A percentile compares a stretch with the other conserved stretches of the same genome.
These are phyloP conservation scores for Rhinoderma darwinii DNA, from an alignment of 2,113 vertebrate genomes.

Conservation along the genomic window DNA sequence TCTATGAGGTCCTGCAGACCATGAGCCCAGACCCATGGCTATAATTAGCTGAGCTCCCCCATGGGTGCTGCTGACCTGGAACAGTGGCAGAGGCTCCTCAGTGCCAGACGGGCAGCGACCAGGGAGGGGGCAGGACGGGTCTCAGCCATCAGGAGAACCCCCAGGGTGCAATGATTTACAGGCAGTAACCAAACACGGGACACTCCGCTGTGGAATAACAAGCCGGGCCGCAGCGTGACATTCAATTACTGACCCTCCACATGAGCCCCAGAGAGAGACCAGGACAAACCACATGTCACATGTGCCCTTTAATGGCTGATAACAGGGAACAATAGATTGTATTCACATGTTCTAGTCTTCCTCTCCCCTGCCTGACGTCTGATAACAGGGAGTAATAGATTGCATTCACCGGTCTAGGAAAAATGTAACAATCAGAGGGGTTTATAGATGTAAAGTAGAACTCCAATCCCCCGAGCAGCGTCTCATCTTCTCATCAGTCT, in stretches of 20 bases:
- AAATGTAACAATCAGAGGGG: too few relatives aligned
- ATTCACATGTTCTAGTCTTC: too few relatives aligned
- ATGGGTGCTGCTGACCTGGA: constrained; percentile 28
- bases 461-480: too few relatives aligned
- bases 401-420: too few relatives aligned
- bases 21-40: background rate
- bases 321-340: background rate
- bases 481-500: too few relatives aligned
- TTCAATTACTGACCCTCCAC: background rate
- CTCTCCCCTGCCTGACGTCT: too few relatives aligned
- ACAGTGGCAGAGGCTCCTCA: background rate
- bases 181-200: background rate
- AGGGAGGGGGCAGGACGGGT: background rate
- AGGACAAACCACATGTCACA: too few relatives aligned
- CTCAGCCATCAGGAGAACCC: background rate
- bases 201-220: background rate
- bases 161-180: background rate
- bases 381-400: too few relatives aligned
- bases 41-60: constrained; percentile 17
- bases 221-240: background rate
- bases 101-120: background rate
- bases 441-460: too few relatives aligned
- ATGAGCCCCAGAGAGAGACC: background rate
- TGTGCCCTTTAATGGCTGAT: too few relatives aligned
- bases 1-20: background rate